These are phyloP conservation scores for Eciton burchellii DNA, from an alignment of 1,140 invertebrate species.

Conservation along the genomic window DNA sequence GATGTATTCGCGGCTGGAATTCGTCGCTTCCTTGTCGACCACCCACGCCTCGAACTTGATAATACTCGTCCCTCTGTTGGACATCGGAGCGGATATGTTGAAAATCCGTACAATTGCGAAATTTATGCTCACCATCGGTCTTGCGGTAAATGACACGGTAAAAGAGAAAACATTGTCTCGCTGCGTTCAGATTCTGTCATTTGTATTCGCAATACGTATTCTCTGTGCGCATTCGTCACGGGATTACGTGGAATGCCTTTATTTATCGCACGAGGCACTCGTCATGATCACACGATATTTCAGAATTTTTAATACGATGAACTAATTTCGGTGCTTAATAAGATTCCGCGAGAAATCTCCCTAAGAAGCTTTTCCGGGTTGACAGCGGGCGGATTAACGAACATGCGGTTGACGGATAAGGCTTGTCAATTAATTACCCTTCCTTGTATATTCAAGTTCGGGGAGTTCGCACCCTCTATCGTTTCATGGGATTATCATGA, in stretches of 20 bases:
- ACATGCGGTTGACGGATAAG: slow-evolving; percentile 57
- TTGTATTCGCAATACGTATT: not conserved
- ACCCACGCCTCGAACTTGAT: slow-evolving; percentile 23
- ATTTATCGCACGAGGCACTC: not conserved
- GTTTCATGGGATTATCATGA: slow-evolving; percentile 75
- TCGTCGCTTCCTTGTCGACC: slow-evolving; percentile 59
- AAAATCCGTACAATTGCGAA: slow-evolving; percentile 32
- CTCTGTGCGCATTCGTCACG: not conserved
- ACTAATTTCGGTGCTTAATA: slow-evolving; percentile 46
- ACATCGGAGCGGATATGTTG: slow-evolving; percentile 32
- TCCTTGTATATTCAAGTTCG: slow-evolving; percentile 74
- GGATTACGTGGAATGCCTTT: not conserved
- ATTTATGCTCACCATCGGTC: slow-evolving; percentile 5
- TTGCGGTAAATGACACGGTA: not conserved
- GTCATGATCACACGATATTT: slow-evolving; percentile 11
- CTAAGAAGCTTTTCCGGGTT: slow-evolving; percentile 62
- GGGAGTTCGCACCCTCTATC: slow-evolving; percentile 62
- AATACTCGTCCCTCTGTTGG: not conserved
- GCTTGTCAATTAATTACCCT: slow-evolving; percentile 75
- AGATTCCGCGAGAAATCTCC: slow-evolving; percentile 62
- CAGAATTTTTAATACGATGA: not conserved
- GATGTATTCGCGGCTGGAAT: slow-evolving; percentile 72
- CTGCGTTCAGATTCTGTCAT: not conserved
- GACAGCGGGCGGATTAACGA: slow-evolving; percentile 40
- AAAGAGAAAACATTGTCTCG: not conserved